phyloP scores from a whole-genome alignment of 1,140 invertebrate genomes.

The Ceratina australensis region DNA sequence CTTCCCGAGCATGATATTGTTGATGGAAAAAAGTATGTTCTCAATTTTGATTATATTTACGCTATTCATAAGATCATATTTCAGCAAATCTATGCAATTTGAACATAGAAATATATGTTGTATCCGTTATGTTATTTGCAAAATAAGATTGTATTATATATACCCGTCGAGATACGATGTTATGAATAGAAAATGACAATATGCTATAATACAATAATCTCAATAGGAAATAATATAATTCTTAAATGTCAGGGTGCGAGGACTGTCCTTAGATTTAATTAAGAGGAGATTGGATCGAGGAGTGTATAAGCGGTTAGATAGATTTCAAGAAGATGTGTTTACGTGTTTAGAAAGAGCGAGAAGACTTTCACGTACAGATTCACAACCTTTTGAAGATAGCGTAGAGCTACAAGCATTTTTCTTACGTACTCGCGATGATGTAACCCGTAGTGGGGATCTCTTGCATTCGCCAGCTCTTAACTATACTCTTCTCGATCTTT shows the following conservation, averaged over 20 bases:
- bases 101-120: neutral
- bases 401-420: conserved; percentile 96
- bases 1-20: no score
- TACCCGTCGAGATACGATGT: no score
- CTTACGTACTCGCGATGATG: conserved; percentile 87
- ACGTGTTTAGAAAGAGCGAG: conserved; percentile 94
- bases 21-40: no score
- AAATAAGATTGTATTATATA: neutral
- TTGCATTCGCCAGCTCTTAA: conserved; percentile 92
- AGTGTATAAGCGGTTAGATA: conserved; percentile 94
- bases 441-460: conserved; percentile 89
- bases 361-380: conserved; percentile 92
- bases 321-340: conserved; percentile 98
- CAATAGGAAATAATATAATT: conserved; percentile 29
- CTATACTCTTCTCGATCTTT: conserved; percentile 88
- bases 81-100: no score
- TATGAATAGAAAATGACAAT: no score
- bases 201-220: no score
- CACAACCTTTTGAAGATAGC: conserved; percentile 96
- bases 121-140: neutral
- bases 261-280: conserved; percentile 91
- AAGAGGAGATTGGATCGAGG: conserved; percentile 92
- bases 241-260: conserved; percentile 84
- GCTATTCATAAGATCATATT: no score
- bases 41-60: no score